Conservation (phyloP, 2,113 vertebrate species). For the Elanus axillaris region DNA sequence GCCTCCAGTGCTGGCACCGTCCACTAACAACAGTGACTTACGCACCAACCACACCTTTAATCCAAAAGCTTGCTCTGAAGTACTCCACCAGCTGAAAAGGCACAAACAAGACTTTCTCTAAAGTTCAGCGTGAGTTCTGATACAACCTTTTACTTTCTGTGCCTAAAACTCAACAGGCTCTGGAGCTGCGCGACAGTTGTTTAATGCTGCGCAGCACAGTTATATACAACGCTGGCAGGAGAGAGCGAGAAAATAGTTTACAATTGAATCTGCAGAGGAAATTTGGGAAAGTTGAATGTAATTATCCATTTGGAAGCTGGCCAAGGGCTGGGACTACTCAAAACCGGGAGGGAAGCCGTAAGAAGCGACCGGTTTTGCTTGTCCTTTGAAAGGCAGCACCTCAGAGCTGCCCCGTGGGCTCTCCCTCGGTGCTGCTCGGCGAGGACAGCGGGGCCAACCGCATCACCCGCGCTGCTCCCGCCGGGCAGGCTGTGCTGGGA, state of each 20-base stretch:
- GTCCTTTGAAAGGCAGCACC: neutral
- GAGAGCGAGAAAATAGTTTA: constrained; percentile 19
- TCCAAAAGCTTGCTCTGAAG: neutral
- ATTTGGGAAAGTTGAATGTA: constrained; percentile 34
- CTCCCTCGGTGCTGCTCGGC: fast-evolving
- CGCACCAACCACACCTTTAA: neutral
- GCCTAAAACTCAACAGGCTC: neutral
- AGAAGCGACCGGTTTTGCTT: neutral
- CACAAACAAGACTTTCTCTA: neutral
- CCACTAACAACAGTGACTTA: neutral
- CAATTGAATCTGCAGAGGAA: constrained; percentile 46
- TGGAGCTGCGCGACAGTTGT: neutral
- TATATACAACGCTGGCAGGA: neutral
- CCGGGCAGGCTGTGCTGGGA: neutral
- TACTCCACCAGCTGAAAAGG: neutral
- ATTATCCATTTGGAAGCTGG: constrained; percentile 31
- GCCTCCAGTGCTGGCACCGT: neutral
- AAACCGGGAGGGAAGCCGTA: neutral
- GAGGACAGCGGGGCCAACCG: neutral
- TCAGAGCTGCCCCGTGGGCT: neutral
- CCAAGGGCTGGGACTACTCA: constrained; percentile 27
- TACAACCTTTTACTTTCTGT: neutral
- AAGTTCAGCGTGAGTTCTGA: neutral
- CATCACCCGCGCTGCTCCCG: neutral
- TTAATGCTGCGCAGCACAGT: neutral